Base-by-base conservation (phyloP, 2,113 vertebrate genomes). In the Apeltes quadracus region DNA sequence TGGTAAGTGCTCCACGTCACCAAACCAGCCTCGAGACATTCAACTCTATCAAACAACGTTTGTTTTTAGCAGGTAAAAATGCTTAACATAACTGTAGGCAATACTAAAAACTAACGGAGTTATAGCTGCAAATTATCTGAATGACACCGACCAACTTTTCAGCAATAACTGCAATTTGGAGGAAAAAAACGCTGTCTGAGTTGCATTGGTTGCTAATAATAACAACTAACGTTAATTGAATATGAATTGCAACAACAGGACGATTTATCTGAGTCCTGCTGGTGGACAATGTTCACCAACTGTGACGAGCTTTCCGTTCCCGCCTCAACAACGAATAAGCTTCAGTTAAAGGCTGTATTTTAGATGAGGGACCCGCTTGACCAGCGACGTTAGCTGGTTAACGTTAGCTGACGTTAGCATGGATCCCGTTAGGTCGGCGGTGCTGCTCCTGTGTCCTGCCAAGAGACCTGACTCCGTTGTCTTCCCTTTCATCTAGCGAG, bases 1-100 rank as follows among this genome's bases (percentile, higher is more conserved):
- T 61, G 1, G 15, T 5, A 11, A 38, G 48, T 23, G 48, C 22
- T 22, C 23, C 75, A 83, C 54, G 46, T 83, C 71, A 83, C 51
- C 0, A 5, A 23, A 20, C 25, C 44, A 23, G 1, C 14, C 12
- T 11, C 2, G 10, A 7, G 6, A 13, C 2, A 6, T 34, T 5
- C 27, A 16, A n/a, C 1, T 2, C 20, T 34, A 9, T 44, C 16
- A 34, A 43, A 36, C 44, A 8, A 34, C 20, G 10, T 10, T 0
- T 16, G 23, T 3, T 4, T 53, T 3, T 22, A 9, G 1, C 54
- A 83, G 81, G 74, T 78, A 75, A 76, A 41, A 13, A 39, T 7
- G 22, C 11, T 0, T 6, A 0, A 1, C 5, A 7, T 1, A 55
- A 15, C 1, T 22, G 5, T 27, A 1, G 9, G 27, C 29, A 2